Conservation (phyloP, 2,113 vertebrate species). For the Mystacornis crossleyi region DNA sequence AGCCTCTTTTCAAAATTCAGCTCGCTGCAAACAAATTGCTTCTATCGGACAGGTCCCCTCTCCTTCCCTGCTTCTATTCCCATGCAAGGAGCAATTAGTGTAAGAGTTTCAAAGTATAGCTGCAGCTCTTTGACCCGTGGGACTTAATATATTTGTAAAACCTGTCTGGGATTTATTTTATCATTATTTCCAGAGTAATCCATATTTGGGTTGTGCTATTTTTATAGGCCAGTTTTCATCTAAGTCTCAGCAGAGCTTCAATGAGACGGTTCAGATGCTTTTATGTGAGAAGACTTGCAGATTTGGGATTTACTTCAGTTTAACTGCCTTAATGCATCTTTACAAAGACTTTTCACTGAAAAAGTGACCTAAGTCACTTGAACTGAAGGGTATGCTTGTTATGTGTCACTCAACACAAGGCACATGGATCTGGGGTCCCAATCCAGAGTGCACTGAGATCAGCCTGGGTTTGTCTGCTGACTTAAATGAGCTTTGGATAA, state of each 20-base stretch:
- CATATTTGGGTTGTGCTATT: not conserved
- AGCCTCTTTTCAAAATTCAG: not conserved
- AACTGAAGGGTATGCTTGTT: not conserved
- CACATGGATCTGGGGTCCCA: not conserved
- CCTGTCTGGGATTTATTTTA: not conserved
- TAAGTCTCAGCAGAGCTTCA: not conserved
- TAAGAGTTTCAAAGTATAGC: not conserved
- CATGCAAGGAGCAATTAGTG: not conserved
- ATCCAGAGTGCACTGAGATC: not conserved
- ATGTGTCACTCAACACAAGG: not conserved
- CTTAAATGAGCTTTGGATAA: not conserved
- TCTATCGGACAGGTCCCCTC: not conserved
- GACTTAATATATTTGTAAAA: not conserved
- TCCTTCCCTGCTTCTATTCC: not conserved
- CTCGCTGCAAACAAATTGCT: not conserved
- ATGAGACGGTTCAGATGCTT: not conserved
- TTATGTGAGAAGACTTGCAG: not conserved
- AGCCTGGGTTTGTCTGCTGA: not conserved
- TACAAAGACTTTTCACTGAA: not conserved
- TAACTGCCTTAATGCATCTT: not conserved
- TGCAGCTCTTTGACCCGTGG: not conserved
- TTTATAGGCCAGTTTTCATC: not conserved
- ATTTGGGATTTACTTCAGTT: not conserved
- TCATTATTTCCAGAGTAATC: not conserved
- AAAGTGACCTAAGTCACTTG: not conserved